These are phyloP conservation scores for Lordiphosa clarofinis DNA, from an alignment of 1,140 invertebrate species.

Conservation along the genomic window DNA sequence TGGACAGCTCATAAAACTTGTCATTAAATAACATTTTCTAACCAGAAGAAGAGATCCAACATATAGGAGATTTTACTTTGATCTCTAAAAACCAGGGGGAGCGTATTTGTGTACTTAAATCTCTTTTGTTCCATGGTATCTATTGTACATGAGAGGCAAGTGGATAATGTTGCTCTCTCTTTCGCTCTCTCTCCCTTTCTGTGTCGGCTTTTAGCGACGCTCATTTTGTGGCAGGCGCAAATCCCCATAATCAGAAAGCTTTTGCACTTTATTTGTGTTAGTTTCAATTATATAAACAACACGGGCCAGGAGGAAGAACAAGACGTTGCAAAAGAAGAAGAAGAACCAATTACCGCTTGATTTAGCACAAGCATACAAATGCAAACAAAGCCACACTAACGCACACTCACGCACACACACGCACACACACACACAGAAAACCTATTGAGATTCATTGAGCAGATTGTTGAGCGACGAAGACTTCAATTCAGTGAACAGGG, in stretches of 20 bases:
- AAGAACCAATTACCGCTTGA: slow-evolving; percentile 75
- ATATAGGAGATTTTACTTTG: too few species aligned
- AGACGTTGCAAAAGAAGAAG: slow-evolving; percentile 20
- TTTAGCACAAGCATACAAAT: slow-evolving; percentile 69
- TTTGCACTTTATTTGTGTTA: slow-evolving; percentile 76
- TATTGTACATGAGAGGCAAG: too few species aligned
- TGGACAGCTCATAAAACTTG: too few species aligned
- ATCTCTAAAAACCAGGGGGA: too few species aligned
- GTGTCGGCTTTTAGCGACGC: slow-evolving; percentile 40
- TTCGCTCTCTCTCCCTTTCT: slow-evolving; percentile 4
- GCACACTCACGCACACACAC: slow-evolving; percentile 9
- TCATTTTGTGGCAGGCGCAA: slow-evolving; percentile 71
- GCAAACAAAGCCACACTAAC: slow-evolving; percentile 46
- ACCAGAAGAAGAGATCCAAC: too few species aligned
- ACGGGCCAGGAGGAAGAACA: slow-evolving; percentile 6
- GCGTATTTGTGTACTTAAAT: too few species aligned
- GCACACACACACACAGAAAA: slow-evolving; percentile 24
- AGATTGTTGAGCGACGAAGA: slow-evolving; percentile 46
- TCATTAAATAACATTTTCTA: too few species aligned
- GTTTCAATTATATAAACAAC: slow-evolving; percentile 76
- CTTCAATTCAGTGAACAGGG: slow-evolving; percentile 41
- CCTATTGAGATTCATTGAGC: slow-evolving; percentile 75
- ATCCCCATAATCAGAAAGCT: slow-evolving; percentile 75
- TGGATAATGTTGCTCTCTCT: not conserved
- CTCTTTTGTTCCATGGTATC: too few species aligned